Evolutionary conservation across 2,888 invertebrate genomes (phyloP).

Genomic region (Epistrophe eligans): DNA sequence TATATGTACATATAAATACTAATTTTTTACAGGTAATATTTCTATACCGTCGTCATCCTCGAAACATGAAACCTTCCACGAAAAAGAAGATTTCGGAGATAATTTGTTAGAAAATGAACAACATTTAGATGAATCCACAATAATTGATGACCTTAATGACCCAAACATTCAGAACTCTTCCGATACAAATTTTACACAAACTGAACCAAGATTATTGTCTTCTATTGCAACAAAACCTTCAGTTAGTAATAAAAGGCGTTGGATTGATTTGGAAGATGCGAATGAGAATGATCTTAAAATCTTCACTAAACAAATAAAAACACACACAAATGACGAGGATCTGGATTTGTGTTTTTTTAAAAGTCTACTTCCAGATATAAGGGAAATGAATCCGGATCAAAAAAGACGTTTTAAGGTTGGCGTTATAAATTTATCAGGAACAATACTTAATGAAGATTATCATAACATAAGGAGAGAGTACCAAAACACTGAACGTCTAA

Average conservation of each 20-base stretch:
- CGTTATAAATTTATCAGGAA: neutral
- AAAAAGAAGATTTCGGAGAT: neutral
- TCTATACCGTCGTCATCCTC: neutral
- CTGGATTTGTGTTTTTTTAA: constrained; percentile 11
- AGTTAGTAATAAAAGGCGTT: neutral
- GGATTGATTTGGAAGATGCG: neutral
- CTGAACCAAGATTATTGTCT: too few relatives aligned
- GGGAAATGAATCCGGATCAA: constrained; percentile 4
- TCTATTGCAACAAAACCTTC: neutral
- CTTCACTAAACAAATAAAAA: neutral
- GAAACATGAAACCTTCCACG: neutral
- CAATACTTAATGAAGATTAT: neutral
- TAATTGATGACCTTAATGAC: neutral
- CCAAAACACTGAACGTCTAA: neutral
- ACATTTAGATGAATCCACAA: neutral
- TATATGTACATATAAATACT: too few relatives aligned
- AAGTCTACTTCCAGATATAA: neutral
- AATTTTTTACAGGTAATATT: neutral
- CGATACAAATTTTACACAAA: neutral
- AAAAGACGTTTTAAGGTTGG: constrained; percentile 17
- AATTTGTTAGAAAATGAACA: neutral
- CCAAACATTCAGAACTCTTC: neutral
- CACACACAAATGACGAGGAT: neutral
- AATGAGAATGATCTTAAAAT: neutral
- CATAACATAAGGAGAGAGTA: neutral